phyloP scores from a whole-genome alignment of 2,888 invertebrate species.

The Drosophila monieri region DNA sequence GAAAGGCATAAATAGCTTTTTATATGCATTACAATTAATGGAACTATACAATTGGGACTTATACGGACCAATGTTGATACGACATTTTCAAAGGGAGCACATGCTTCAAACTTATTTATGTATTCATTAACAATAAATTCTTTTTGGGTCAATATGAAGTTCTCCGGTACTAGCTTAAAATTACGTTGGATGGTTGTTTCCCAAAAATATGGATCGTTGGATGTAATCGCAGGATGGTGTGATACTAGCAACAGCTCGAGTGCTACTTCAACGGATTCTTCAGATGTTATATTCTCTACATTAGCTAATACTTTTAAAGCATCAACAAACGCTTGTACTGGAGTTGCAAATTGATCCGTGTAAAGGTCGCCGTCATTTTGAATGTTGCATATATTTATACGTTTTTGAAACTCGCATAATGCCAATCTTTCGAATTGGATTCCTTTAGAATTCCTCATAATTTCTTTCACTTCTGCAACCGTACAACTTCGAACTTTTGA shows the following conservation, averaged over 20 bases:
- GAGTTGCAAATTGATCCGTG: slow-evolving; percentile 66
- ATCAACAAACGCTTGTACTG: slow-evolving; percentile 77
- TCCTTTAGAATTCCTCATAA: slow-evolving; percentile 86
- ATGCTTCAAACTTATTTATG: slow-evolving; percentile 86
- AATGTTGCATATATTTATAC: slow-evolving; percentile 87
- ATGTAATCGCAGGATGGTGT: slow-evolving; percentile 89
- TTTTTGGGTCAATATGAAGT: slow-evolving; percentile 86
- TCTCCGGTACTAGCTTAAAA: slow-evolving; percentile 80
- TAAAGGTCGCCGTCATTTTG: slow-evolving; percentile 69
- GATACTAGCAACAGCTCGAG: slow-evolving; percentile 89
- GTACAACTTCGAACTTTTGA: slow-evolving; percentile 87
- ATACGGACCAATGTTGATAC: slow-evolving; percentile 88
- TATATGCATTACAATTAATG: slow-evolving; percentile 87
- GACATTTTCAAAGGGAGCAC: slow-evolving; percentile 88
- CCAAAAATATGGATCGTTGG: slow-evolving; percentile 88
- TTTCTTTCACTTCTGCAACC: slow-evolving; percentile 86
- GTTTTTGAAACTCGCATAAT: slow-evolving; percentile 87
- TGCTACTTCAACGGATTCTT: slow-evolving; percentile 87
- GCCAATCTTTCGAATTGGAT: slow-evolving; percentile 87
- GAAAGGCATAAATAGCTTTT: slow-evolving; percentile 87
- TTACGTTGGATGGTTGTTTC: slow-evolving; percentile 85
- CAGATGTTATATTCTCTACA: slow-evolving; percentile 66
- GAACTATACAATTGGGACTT: slow-evolving; percentile 88
- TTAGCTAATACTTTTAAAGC: slow-evolving; percentile 77
- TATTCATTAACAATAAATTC: slow-evolving; percentile 87